Percentiles rank a stretch among this genome's conserved stretches.
phyloP scores from a whole-genome alignment of 2,113 vertebrate genomes.

The Clupea harengus region DNA sequence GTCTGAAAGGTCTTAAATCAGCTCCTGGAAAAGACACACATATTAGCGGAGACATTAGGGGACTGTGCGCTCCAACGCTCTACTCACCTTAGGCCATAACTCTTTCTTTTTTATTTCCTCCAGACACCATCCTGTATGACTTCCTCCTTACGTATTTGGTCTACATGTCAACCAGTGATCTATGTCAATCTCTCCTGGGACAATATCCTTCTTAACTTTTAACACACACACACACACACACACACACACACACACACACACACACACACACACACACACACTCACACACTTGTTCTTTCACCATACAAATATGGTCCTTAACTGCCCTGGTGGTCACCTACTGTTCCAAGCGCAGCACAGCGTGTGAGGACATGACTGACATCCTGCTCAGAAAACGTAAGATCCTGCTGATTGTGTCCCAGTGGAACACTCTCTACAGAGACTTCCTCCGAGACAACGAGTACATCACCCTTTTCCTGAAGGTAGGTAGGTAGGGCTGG shows the following conservation, averaged over 20 bases:
- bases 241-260: not conserved
- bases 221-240: not conserved
- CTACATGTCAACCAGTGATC: conserved; percentile 93
- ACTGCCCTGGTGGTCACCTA: conserved; percentile 78
- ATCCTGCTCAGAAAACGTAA: conserved; percentile 86
- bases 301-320: conserved; percentile 66
- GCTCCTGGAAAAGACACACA: not conserved
- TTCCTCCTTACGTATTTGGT: conserved; percentile 95
- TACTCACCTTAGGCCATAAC: conserved; percentile 3
- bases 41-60: conserved; percentile 3
- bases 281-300: not conserved
- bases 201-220: conserved; percentile 86
- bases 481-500: not conserved
- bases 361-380: conserved; percentile 81
- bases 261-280: not conserved
- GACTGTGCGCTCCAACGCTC: not conserved
- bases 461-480: conserved; percentile 34
- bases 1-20: not conserved
- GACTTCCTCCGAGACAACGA: conserved; percentile 90
- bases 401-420: conserved; percentile 89
- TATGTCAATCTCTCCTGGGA: conserved; percentile 92
- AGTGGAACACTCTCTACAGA: conserved; percentile 87
- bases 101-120: conserved; percentile 48
- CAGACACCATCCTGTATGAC: conserved; percentile 92
- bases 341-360: conserved; percentile 83